These are phyloP conservation scores for Oceanodroma tethys DNA, from an alignment of 2,113 vertebrate species.

Conservation along the genomic window DNA sequence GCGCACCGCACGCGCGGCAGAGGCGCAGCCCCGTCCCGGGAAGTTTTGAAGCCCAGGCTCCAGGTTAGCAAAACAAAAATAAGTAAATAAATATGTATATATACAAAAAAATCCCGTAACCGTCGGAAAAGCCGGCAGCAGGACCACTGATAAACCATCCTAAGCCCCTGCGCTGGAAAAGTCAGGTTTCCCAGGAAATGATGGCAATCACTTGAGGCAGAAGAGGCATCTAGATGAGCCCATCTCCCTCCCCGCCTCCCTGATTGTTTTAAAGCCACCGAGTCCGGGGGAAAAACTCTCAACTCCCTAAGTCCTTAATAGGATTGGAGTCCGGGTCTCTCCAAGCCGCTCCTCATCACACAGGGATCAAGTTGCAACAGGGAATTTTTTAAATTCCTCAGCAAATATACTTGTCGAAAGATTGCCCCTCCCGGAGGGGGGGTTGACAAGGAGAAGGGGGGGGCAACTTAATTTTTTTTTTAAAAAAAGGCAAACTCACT, in stretches of 20 bases:
- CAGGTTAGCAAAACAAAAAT: background rate
- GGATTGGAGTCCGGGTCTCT: conserved; percentile 80
- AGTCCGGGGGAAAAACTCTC: conserved; percentile 34
- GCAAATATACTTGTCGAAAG: conserved; percentile 89
- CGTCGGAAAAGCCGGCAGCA: background rate
- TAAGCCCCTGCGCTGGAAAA: background rate
- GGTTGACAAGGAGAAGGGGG: background rate
- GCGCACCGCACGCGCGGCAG: background rate
- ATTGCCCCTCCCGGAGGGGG: conserved; percentile 41
- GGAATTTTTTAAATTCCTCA: conserved; percentile 90
- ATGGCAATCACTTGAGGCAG: conserved; percentile 46
- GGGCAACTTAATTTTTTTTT: background rate
- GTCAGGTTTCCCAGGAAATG: conserved; percentile 69
- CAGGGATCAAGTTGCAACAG: conserved; percentile 89
- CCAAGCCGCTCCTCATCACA: conserved; percentile 82
- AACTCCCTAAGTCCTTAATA: conserved; percentile 75
- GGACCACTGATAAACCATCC: background rate
- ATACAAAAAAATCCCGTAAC: background rate
- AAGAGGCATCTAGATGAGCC: conserved; percentile 44
- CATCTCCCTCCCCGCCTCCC: conserved; percentile 5
- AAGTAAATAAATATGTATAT: background rate
- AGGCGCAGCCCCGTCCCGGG: background rate
- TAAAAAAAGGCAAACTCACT: background rate
- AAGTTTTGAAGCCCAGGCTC: background rate
- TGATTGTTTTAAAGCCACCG: conserved; percentile 43